Base-by-base conservation (phyloP, 2,888 invertebrate species). In the Gymnosoma rotundatum region DNA sequence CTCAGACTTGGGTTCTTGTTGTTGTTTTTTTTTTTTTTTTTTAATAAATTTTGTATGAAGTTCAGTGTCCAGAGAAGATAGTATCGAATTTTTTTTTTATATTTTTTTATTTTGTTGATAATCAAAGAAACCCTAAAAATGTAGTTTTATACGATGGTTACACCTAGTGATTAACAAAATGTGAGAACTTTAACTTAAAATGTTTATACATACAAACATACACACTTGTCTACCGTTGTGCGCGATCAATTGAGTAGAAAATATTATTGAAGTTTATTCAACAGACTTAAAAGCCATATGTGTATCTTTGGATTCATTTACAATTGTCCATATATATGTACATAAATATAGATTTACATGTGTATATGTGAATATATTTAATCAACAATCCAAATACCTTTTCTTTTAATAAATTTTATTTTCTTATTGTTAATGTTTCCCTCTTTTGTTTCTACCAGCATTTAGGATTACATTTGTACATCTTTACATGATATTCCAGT, bases 61-160 rank as follows among this genome's bases (percentile, higher is more conserved):
- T 67, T 42, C 20, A 54, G 25, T 78, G 72, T 45, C 58, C 76
- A 70, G 56, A 48, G 25, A 21, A 48, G 61, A 67, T 0, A 52
- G 61, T 58, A 72, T 58, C 52, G 63, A 64, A 67, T 78, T 61
- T 63, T 32, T 32, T 7, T 32, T 32, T 32, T 32, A 5, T 32
- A 7, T 32, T 32, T 25, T 25, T 25, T 25, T 25, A 2, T 25
- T 25, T 25, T 25, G 1, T 54, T 52, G 2, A 58, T 16, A 14
- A 70, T 45, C 74, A 81, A 81, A 78, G 84, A 84, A 84, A 74
- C 84, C 84, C 69, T 78, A 84, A 81, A 60, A 84, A 84, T 84
- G 81, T 64, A 10, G 52, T n/a, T 42, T 38, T 78, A 48, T 58
- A 61, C 52, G 52, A 50, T 50, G 63, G 73, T 84, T 72, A 79